Conservation (phyloP, 1,140 invertebrate species). For the Drosophila asahinai region DNA sequence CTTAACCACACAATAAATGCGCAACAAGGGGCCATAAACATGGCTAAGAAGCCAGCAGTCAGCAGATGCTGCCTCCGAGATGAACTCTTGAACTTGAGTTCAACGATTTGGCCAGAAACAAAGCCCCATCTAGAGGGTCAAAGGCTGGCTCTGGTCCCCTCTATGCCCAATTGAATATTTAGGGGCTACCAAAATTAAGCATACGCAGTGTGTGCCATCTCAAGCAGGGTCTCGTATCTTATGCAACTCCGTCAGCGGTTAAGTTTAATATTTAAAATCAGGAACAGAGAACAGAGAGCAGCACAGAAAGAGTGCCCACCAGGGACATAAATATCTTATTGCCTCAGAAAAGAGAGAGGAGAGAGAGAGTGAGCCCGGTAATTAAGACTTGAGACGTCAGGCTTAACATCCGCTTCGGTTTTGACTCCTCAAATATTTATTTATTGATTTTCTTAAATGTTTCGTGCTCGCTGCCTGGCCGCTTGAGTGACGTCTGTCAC, state of each 20-base stretch:
- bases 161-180: constrained; percentile 59
- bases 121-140: constrained; percentile 45
- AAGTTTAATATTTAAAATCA: constrained; percentile 60
- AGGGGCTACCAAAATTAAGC: constrained; percentile 56
- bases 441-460: constrained; percentile 76
- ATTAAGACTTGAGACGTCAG: constrained; percentile 47
- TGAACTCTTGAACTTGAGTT: constrained; percentile 82
- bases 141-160: constrained; percentile 4
- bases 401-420: constrained; percentile 38
- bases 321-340: constrained; percentile 67
- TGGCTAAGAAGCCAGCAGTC: constrained; percentile 32
- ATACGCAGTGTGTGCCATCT: constrained; percentile 55
- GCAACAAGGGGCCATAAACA: constrained; percentile 70
- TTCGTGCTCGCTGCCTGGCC: constrained; percentile 53
- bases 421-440: constrained; percentile 58
- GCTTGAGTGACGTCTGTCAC: constrained; percentile 72
- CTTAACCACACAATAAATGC: constrained; percentile 73
- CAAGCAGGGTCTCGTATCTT: constrained; percentile 14
- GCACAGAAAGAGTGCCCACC: neutral
- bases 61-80: constrained; percentile 57
- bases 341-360: constrained; percentile 7
- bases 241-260: constrained; percentile 52
- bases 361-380: constrained; percentile 7
- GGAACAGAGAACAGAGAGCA: constrained; percentile 2
- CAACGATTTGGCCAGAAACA: constrained; percentile 63